Evolutionary conservation across 2,888 invertebrate species (phyloP), one percentile per base, ranked within the genome.

Genomic region (Erebia epiphron): DNA sequence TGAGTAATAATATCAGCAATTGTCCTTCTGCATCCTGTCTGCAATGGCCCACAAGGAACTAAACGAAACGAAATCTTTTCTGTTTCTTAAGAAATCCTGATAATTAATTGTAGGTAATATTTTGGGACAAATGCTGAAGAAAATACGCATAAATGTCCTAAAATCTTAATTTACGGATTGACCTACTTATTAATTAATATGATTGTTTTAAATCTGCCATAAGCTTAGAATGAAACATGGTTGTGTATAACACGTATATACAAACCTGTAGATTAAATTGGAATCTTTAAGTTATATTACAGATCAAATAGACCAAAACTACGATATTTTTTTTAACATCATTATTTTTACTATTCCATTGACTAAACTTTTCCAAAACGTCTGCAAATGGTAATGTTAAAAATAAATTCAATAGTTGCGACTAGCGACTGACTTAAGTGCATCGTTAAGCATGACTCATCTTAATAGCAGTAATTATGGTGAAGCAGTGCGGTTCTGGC

Each of bases 401-500:
- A 35, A 35, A 35, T 35, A 35, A 63, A 75, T 73, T 77, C 78
- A 80, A 80, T n/a, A n/a, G n/a, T n/a, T n/a, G n/a, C 80, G 86
- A 89, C n/a, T 89, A 79, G 85, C 82, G 78, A 86, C 86, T 87
- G 88, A 88, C 83, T 82, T 81, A 75, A 83, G 82, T 88, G 86
- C 86, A 86, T 89, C 89, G 88, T 84, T 88, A 85, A 92, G 91
- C 91, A 87, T 92, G 92, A 92, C 90, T 93, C 92, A 92, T 91
- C 87, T 91, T 91, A 91, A 92, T 91, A 80, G 87, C 82, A 81
- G 89, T 88, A 91, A 91, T 92, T 90, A 91, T 85, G 82, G 83
- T 82, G 82, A 83, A 84, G 82, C 83, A 84, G 82, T 80, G 82
- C 82, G 82, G 80, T 83, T 78, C 74, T 78, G 81, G 78, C 76